Base-by-base conservation (phyloP, 2,888 invertebrate species). In the Catocala sponsa region DNA sequence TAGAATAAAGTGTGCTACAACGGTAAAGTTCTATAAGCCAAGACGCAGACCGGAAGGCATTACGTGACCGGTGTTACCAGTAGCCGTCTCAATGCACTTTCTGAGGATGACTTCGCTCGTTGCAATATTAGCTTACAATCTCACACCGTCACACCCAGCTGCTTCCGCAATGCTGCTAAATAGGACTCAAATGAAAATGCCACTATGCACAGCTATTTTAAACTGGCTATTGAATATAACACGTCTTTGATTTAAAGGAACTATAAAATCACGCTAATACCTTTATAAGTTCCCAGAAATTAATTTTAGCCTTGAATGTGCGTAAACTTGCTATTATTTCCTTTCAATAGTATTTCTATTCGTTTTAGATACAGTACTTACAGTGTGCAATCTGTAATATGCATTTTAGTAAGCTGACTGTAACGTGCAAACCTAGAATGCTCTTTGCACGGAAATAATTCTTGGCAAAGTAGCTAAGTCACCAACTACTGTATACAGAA, bases 11-110 rank as follows among this genome's bases (percentile, higher is more conserved):
- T 67, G 62, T 33, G 46, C 41, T 25, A 73, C 76, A 87, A 86
- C 87, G 87, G 87, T 86, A 84, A 78, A 84, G 81, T 81, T 84
- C 79, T 84, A 87, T 88, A 83, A 86, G 78, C 25, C 4, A 25
- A 25, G 25, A 25, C 79, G 72, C 79, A 73, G 78, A 78, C 88
- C 87, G 90, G 91, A 91, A 87, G 86, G 72, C 82, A 83, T 87
- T 84, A 86, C 86, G 87, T 88, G 86, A 85, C 86, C 76, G 83
- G 79, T 74, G 80, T 74, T 75, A 61, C 67, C 75, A 74, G 78
- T 66, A 66, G 70, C 68, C 52, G 65, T 80, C 79, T 76, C 78
- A 76, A 73, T 76, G 76, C 81, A 78, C 68, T 74, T 74, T 70
- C 73, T 56, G 63, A 64, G 72, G 76, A 79, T 68, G 68, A 72